A percentile compares a stretch with the other conserved stretches of the same genome.
phyloP scores from a whole-genome alignment of 2,113 vertebrate species.

The Neogobius melanostomus region DNA sequence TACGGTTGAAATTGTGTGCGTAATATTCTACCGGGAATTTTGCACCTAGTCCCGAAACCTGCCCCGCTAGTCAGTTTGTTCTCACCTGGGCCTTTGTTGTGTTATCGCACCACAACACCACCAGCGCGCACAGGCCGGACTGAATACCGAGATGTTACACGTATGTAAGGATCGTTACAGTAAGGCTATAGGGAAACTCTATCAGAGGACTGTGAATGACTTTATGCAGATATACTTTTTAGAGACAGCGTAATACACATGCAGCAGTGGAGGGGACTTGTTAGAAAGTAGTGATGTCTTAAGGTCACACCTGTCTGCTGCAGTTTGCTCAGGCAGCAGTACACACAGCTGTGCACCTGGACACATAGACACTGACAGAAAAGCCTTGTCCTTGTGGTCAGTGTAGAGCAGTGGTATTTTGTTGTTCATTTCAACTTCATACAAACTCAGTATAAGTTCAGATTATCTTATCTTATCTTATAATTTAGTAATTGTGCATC shows the following conservation, averaged over 20 bases:
- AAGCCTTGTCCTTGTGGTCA: not conserved
- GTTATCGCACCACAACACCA: conserved; percentile 62
- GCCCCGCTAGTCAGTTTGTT: conserved; percentile 49
- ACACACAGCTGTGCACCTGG: conserved; percentile 72
- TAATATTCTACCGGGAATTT: conserved; percentile 50
- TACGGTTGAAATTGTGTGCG: not conserved
- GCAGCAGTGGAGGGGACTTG: conserved; percentile 9
- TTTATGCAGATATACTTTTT: not conserved
- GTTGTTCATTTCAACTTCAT: not conserved
- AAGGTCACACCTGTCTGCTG: conserved; percentile 77
- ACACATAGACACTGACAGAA: conserved; percentile 49
- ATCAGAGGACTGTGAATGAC: too few relatives aligned
- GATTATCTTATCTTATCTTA: too few relatives aligned
- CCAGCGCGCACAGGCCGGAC: conserved; percentile 57
- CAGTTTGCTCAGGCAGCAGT: conserved; percentile 77
- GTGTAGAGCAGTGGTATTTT: not conserved
- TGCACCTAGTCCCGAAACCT: conserved; percentile 44
- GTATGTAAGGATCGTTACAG: not conserved
- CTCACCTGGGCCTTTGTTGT: conserved; percentile 57
- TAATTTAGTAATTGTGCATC: too few relatives aligned
- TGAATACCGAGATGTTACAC: conserved; percentile 14
- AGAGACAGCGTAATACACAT: not conserved
- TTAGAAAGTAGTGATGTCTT: conserved; percentile 34
- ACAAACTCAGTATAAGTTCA: too few relatives aligned
- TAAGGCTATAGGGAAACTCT: not conserved